Evolutionary conservation across 2,888 invertebrate species (phyloP), one percentile per base, ranked within the genome.

Genomic region (Drosophila seclusa): DNA sequence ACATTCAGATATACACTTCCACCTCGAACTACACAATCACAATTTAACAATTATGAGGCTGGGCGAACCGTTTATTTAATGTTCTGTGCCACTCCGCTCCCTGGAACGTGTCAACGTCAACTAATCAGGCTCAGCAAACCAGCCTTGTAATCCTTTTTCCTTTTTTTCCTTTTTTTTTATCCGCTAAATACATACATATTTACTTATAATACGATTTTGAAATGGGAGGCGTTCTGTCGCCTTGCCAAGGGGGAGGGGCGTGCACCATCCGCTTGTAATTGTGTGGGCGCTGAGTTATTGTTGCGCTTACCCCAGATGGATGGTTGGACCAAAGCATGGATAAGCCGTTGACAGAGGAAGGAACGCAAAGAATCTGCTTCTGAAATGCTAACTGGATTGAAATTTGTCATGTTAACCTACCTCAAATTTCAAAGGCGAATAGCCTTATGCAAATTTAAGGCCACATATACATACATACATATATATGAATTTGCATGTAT

Each of bases 31-130:
- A 54, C 38, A 42, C 40, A 40, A 40, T 57, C 24, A 70, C n/a
- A 48, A 69, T 62, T 57, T 36, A 42, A 53, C 21, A 66, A 61
- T 61, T 53, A 48, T 58, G 53, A 71, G 71, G 54, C 71, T 65
- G 62, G 58, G 48, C 49, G 54, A 52, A 53, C 61, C 74, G 59
- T 69, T 75, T 75, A 60, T 68, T 59, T 40, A 70, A 48, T 61
- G 62, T 70, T 68, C 50, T 18, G 24, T 27, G 24, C 36, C 50
- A 34, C 45, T 62, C 64, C 61, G 54, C 60, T 87, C 68, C 63
- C 42, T 38, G 80, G 77, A 89, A 87, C 77, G 87, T 85, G 87
- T 87, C 84, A 84, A 83, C 82, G 65, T 68, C 61, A 69, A 65
- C 80, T 76, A 81, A 89, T 89, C 74, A 79, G 68, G 54, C 62